A percentile compares a stretch with the other conserved stretches of the same genome.
Evolutionary conservation across 2,888 invertebrate species (phyloP).

Genomic region (Molanna angustata): DNA sequence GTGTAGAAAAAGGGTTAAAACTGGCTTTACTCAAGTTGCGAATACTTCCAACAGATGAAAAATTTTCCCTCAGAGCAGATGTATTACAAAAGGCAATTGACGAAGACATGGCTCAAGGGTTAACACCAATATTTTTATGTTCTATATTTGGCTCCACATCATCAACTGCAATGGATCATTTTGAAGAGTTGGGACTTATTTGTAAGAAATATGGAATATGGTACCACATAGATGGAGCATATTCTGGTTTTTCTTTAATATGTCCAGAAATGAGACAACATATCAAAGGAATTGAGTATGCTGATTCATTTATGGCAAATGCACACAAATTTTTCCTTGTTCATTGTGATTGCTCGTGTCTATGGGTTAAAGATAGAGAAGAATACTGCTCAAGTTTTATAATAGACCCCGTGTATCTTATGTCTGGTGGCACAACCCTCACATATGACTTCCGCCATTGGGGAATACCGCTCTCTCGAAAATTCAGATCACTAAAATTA

Average conservation of each 20-base stretch:
- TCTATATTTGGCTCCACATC: slow-evolving; percentile 82
- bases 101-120: slow-evolving; percentile 70
- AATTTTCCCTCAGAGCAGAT: slow-evolving; percentile 62
- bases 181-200: slow-evolving; percentile 74
- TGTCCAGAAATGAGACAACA: slow-evolving; percentile 75
- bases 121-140: slow-evolving; percentile 81
- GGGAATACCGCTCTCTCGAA: slow-evolving; percentile 81
- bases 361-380: slow-evolving; percentile 79
- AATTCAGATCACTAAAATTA: slow-evolving; percentile 81
- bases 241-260: slow-evolving; percentile 83
- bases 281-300: slow-evolving; percentile 67
- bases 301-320: slow-evolving; percentile 84
- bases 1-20: slow-evolving; percentile 76
- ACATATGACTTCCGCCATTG: slow-evolving; percentile 77
- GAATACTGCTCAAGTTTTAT: slow-evolving; percentile 78
- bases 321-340: slow-evolving; percentile 86
- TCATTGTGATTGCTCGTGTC: slow-evolving; percentile 80
- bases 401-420: slow-evolving; percentile 82
- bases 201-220: slow-evolving; percentile 65
- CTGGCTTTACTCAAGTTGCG: slow-evolving; percentile 70
- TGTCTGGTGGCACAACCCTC: slow-evolving; percentile 73
- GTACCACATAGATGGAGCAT: slow-evolving; percentile 87
- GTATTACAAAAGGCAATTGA: slow-evolving; percentile 61
- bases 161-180: slow-evolving; percentile 79
- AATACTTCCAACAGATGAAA: slow-evolving; percentile 69